phyloP scores from a whole-genome alignment of 2,797 vertebrate genomes.

The Thripadectes ignobilis region DNA sequence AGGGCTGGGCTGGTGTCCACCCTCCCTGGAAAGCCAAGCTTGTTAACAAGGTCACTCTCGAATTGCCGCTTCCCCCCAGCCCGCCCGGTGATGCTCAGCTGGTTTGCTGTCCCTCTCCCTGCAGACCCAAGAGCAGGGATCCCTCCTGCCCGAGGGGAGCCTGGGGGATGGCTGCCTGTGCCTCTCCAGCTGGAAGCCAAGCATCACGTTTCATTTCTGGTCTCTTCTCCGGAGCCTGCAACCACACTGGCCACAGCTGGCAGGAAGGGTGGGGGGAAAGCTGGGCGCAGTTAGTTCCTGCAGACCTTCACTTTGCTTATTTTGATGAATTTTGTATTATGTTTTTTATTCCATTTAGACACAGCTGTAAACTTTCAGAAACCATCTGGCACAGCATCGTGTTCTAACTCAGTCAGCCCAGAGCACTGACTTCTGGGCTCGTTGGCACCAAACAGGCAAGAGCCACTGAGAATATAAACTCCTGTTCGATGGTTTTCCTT shows the following conservation, averaged over 20 bases:
- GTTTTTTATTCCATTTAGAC: not conserved
- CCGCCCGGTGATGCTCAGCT: rapidly evolving
- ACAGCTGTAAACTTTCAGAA: not conserved
- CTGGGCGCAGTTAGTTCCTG: not conserved
- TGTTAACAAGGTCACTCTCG: not conserved
- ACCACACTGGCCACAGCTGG: not conserved
- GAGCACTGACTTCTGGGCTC: not conserved
- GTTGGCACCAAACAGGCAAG: not conserved
- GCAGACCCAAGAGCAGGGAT: not conserved
- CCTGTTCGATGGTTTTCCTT: not conserved
- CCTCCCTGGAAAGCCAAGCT: not conserved
- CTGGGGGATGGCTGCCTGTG: not conserved
- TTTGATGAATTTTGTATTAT: not conserved
- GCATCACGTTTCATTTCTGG: not conserved
- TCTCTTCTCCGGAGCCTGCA: not conserved
- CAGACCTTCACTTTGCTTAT: not conserved
- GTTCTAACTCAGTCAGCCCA: not conserved
- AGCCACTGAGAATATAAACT: not conserved
- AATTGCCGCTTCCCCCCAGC: not conserved
- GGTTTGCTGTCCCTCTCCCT: not conserved
- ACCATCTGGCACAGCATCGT: rapidly evolving
- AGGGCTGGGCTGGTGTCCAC: too few relatives aligned
- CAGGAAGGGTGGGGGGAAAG: not conserved
- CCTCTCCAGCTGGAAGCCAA: not conserved
- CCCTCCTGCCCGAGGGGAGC: not conserved